Evolutionary conservation across 2,888 invertebrate species (phyloP).

Genomic region (Chymomyza procnemis): DNA sequence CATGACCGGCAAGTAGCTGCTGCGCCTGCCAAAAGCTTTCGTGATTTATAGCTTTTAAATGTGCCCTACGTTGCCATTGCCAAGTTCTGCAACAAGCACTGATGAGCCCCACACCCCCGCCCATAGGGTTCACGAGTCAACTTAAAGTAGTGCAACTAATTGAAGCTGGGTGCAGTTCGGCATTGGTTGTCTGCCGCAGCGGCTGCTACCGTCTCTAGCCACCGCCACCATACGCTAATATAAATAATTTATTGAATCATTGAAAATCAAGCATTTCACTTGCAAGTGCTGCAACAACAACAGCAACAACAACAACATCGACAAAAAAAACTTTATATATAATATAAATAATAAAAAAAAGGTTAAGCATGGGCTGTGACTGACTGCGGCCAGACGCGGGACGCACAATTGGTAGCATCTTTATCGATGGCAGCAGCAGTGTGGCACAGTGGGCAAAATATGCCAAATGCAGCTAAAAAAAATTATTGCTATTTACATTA

Average conservation of each 20-base stretch:
- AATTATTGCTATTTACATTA: too few species aligned
- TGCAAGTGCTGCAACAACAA: conserved; percentile 55
- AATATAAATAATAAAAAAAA: conserved; percentile 14
- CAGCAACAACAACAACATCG: conserved; percentile 23
- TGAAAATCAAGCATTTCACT: conserved; percentile 74
- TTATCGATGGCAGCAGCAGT: conserved; percentile 12
- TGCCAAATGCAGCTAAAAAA: too few species aligned
- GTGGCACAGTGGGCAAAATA: conserved; percentile 23
- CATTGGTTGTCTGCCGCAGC: not conserved
- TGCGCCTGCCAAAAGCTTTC: conserved; percentile 60
- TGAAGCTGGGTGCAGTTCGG: conserved; percentile 43
- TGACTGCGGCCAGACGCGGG: not conserved
- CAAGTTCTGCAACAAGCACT: conserved; percentile 27
- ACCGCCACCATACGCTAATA: conserved; percentile 54
- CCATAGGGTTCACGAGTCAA: not conserved
- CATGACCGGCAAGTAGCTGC: conserved; percentile 14
- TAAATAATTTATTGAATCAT: conserved; percentile 75
- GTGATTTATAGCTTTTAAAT: conserved; percentile 68
- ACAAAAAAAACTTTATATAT: conserved; percentile 43
- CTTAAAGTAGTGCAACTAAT: conserved; percentile 41
- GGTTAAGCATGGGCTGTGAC: conserved; percentile 1
- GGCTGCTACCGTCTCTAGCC: too few species aligned
- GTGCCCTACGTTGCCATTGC: conserved; percentile 49
- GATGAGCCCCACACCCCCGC: too few species aligned
- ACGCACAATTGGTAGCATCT: not conserved